These are phyloP conservation scores for Platycnemis pennipes DNA, from an alignment of 2,888 invertebrate species.

Conservation along the genomic window DNA sequence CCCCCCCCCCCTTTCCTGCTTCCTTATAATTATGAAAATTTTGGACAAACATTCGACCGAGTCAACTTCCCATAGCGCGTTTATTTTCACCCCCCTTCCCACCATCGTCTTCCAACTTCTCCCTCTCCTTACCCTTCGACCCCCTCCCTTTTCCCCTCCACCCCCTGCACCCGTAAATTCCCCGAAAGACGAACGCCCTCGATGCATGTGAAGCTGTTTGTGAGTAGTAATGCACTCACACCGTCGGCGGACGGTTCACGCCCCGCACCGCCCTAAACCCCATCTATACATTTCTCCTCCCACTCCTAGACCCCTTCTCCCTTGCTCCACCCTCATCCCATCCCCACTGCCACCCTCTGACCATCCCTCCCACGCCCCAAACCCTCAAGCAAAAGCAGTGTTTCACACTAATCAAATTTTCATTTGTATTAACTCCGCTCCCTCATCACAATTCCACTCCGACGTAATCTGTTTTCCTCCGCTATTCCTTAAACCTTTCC, in stretches of 20 bases:
- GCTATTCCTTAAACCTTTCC: slow-evolving; percentile 64
- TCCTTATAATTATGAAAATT: slow-evolving; percentile 54
- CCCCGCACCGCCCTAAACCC: background rate
- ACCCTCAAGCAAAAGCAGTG: slow-evolving; percentile 48
- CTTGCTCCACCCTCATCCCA: background rate
- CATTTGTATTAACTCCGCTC: slow-evolving; percentile 65
- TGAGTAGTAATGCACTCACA: background rate
- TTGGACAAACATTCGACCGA: slow-evolving; percentile 53
- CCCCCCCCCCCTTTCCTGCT: background rate
- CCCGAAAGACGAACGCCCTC: background rate
- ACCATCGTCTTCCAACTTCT: too few species aligned
- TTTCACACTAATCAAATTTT: slow-evolving; percentile 67
- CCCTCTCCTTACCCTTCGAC: background rate
- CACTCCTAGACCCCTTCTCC: background rate
- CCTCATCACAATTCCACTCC: slow-evolving; percentile 67
- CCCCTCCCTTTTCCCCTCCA: background rate
- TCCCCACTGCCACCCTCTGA: background rate
- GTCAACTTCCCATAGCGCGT: slow-evolving; percentile 18
- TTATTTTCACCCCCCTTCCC: slow-evolving; percentile 25
- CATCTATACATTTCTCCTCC: background rate
- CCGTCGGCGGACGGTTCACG: background rate
- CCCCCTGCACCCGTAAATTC: background rate
- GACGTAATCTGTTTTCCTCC: slow-evolving; percentile 64
- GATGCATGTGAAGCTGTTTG: background rate
- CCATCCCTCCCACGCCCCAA: background rate